Evolutionary conservation across 1,140 invertebrate species (phyloP).

Genomic region (Galendromus occidentalis): DNA sequence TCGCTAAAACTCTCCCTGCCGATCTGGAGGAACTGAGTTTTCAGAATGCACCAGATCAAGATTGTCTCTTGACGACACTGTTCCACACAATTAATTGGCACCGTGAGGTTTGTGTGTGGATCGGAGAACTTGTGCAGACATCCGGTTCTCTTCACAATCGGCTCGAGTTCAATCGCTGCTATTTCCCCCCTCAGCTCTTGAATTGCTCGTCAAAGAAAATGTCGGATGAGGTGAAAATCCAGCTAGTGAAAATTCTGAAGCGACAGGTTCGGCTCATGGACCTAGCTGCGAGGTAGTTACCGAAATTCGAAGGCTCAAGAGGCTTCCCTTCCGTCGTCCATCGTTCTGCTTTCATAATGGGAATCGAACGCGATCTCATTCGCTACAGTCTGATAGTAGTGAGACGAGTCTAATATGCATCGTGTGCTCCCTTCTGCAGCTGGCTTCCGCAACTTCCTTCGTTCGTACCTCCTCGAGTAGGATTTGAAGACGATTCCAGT

Average conservation of each 20-base stretch:
- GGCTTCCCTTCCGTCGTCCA: too few species aligned
- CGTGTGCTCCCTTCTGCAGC: background rate
- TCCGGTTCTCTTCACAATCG: background rate
- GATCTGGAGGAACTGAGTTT: background rate
- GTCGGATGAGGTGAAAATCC: background rate
- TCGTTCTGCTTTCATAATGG: too few species aligned
- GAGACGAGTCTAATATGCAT: background rate
- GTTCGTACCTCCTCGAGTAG: background rate
- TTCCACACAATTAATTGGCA: constrained; percentile 5
- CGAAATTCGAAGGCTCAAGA: too few species aligned
- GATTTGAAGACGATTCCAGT: background rate
- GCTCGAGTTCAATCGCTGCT: background rate
- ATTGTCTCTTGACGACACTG: background rate
- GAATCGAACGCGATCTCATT: too few species aligned
- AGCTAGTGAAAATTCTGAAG: background rate
- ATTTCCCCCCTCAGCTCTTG: background rate
- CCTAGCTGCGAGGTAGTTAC: background rate
- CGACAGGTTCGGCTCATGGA: background rate
- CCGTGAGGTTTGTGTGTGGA: background rate
- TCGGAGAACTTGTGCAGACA: background rate
- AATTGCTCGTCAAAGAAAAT: background rate
- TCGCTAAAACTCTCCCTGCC: background rate
- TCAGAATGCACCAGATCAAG: background rate
- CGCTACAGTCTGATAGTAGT: background rate
- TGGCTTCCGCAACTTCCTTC: background rate